Evolutionary conservation across 1,140 invertebrate genomes (phyloP).

Genomic region (Pseudomyrmex dendroicus): DNA sequence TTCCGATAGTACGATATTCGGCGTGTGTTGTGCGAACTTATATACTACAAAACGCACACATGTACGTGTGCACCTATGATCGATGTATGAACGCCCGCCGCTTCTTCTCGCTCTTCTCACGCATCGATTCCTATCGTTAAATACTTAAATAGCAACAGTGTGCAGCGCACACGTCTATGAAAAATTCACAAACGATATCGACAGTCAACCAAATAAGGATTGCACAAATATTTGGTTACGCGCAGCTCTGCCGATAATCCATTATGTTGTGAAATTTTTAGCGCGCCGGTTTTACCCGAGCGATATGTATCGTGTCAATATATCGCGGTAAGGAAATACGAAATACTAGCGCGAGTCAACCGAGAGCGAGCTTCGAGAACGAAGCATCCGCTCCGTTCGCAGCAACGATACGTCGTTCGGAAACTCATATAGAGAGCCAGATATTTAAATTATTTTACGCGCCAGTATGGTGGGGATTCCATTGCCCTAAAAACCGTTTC

Average conservation of each 20-base stretch:
- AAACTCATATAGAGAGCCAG: too few species aligned
- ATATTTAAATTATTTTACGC: too few species aligned
- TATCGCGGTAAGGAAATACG: conserved; percentile 35
- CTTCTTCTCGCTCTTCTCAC: background rate
- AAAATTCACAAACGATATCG: conserved; percentile 56
- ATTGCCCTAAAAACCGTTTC: too few species aligned
- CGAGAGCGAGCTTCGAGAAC: background rate
- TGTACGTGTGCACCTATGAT: too few species aligned
- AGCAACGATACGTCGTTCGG: background rate
- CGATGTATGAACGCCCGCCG: too few species aligned
- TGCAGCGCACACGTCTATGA: background rate
- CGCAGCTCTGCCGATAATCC: conserved; percentile 49
- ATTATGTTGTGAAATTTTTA: conserved; percentile 58
- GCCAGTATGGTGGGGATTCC: too few species aligned
- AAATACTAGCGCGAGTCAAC: background rate
- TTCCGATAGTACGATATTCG: background rate
- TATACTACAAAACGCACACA: too few species aligned
- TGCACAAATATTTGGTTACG: conserved; percentile 54
- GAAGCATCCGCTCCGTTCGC: background rate
- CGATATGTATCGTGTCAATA: conserved; percentile 14
- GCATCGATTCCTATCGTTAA: conserved; percentile 44
- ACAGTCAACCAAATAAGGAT: conserved; percentile 56
- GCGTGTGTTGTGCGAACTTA: too few species aligned
- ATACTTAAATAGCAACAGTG: conserved; percentile 45
- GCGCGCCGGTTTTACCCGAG: background rate